Base-by-base conservation (phyloP, 2,797 vertebrate species). In the Glossophaga mutica region DNA sequence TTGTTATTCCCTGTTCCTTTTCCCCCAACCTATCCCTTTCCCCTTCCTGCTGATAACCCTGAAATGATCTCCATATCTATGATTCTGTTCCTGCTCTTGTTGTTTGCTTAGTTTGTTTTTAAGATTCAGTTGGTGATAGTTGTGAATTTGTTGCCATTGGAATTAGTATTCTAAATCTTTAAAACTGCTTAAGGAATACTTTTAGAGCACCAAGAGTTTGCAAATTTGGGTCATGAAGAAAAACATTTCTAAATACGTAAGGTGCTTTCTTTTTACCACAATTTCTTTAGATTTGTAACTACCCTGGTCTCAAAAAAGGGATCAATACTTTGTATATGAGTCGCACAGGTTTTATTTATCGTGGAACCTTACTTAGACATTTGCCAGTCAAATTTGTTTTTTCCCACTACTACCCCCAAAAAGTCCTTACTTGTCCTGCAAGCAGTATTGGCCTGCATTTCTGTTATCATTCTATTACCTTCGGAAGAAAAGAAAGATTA, bases 401-500 rank as follows among this genome's bases (percentile, higher is more conserved):
- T 34, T 87, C 18, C 29, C 21, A 37, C 71, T 1, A 26, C 12
- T 70, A 4, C 22, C 18, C 2, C 11, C 0, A 3, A n/a, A 74
- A 73, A 87, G 44, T 71, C 22, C 24, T 81, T 95, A 34, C 39
- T 89, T 92, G 44, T 93, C 44, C 81, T 87, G 9, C 29, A 94
- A 24, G n/a, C 77, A 34, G 16, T 92, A 76, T 57, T 79, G 55
- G 37, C 26, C 15, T 92, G 4, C 44, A 59, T 84, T 55, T 95
- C 24, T 84, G 26, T 52, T 85, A 24, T 22, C 21, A 70, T 85
- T 81, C 59, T 92, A 0, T 55, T 92, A 57, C 9, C 22, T 81
- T 68, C 29, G 62, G 10, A 93, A 83, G 74, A 89, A 91, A 91
- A 90, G 44, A 87, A 92, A 82, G 65, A n/a, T 59, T 32, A n/a